Evolutionary conservation across 2,888 invertebrate species (phyloP).

Genomic region (Lasioglossum oenotherae): DNA sequence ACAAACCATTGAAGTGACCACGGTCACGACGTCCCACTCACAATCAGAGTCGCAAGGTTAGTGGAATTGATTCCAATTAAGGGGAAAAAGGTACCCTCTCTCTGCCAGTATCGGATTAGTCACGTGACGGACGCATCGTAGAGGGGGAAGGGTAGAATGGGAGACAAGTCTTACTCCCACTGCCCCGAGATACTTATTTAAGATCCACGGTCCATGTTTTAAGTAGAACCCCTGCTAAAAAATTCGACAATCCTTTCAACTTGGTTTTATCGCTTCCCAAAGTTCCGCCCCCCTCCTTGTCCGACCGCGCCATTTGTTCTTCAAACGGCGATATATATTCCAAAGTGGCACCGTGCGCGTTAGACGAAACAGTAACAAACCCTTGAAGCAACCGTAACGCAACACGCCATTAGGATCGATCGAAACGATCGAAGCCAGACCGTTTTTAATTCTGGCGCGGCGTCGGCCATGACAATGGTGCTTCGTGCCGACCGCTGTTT

Average conservation of each 20-base stretch:
- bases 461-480: neutral
- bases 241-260: neutral
- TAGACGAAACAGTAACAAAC: neutral
- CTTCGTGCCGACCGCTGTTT: neutral
- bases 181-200: neutral
- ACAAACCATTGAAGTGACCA: no score
- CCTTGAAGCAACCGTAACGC: neutral
- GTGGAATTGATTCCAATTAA: no score
- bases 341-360: neutral
- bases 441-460: neutral
- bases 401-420: slow-evolving; percentile 1
- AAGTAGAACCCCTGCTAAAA: neutral
- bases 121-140: no score
- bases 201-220: neutral
- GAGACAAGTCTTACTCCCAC: no score
- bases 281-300: neutral
- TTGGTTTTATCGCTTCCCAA: neutral
- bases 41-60: no score
- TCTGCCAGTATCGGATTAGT: no score
- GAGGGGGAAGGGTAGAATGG: no score
- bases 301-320: neutral
- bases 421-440: neutral
- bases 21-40: no score
- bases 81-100: no score
- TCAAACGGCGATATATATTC: neutral